Conservation (phyloP, 2,888 invertebrate species). For the Chouioia cunea region DNA sequence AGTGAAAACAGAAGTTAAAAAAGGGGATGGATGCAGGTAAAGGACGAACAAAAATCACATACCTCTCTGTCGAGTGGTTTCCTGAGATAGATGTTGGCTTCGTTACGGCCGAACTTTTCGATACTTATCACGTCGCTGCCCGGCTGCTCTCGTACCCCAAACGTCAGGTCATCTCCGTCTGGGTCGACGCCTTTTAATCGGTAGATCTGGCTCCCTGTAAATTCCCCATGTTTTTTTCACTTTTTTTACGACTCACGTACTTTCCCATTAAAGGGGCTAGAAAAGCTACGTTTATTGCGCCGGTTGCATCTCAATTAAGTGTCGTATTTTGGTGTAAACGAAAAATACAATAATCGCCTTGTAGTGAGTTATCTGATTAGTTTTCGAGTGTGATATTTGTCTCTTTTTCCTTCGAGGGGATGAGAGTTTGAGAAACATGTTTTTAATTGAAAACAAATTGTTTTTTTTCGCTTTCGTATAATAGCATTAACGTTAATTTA, state of each 20-base stretch:
- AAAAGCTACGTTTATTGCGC: neutral
- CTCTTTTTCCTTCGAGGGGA: too few relatives aligned
- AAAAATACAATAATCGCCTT: slow-evolving; percentile 16
- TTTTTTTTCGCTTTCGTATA: too few relatives aligned
- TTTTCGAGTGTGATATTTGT: neutral
- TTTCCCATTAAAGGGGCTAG: too few relatives aligned
- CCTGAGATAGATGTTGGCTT: slow-evolving; percentile 89
- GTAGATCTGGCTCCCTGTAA: slow-evolving; percentile 85
- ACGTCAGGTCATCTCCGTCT: slow-evolving; percentile 85
- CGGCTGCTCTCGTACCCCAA: slow-evolving; percentile 84
- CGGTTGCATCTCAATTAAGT: neutral
- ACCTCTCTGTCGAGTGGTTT: slow-evolving; percentile 93
- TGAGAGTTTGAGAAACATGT: too few relatives aligned
- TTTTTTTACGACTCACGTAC: too few relatives aligned
- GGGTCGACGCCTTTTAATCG: slow-evolving; percentile 85
- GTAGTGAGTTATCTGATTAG: slow-evolving; percentile 20
- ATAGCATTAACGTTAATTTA: too few relatives aligned
- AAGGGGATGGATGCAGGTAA: neutral
- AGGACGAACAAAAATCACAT: slow-evolving; percentile 45
- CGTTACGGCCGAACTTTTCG: slow-evolving; percentile 83
- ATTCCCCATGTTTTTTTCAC: slow-evolving; percentile 11
- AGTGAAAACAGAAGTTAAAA: too few relatives aligned
- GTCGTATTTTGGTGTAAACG: neutral
- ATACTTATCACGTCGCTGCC: slow-evolving; percentile 88
- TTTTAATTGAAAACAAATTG: too few relatives aligned